Evolutionary conservation across 2,113 vertebrate genomes (phyloP).

Genomic region (Muntiacus muntjak): DNA sequence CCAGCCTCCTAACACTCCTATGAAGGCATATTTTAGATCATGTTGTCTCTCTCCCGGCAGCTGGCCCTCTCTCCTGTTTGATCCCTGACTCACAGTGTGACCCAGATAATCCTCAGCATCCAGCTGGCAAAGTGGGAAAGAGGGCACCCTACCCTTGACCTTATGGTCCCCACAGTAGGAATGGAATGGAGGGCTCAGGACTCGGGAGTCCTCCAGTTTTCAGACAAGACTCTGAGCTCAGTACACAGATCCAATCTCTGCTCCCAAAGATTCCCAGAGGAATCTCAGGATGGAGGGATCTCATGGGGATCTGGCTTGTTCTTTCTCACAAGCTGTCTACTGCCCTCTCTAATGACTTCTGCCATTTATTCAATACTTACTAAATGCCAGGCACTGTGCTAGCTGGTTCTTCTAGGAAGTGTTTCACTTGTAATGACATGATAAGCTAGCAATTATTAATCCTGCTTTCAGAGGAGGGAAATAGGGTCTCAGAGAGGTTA

Average conservation of each 20-base stretch:
- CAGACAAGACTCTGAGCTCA: neutral
- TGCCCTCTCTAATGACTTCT: neutral
- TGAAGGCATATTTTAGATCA: neutral
- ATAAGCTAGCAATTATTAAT: neutral
- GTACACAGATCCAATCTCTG: neutral
- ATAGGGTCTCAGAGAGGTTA: neutral
- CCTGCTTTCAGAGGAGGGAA: neutral
- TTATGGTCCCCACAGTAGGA: neutral
- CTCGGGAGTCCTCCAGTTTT: neutral
- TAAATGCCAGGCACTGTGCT: neutral
- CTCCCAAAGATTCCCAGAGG: neutral
- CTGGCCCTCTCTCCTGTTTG: neutral
- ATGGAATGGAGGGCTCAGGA: neutral
- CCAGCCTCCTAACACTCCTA: neutral
- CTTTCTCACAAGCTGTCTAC: neutral
- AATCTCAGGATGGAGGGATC: neutral
- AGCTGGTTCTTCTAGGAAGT: neutral
- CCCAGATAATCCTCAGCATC: neutral
- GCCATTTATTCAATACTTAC: neutral
- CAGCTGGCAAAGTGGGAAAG: neutral
- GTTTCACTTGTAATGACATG: neutral
- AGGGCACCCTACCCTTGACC: neutral
- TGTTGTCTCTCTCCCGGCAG: neutral
- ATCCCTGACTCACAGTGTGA: neutral
- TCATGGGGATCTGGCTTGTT: neutral